A percentile compares a stretch with the other conserved stretches of the same genome.
These are phyloP conservation scores for Rhopilema esculentum DNA, from an alignment of 30 jellyfish, hydroid and myxozoan species.

Conservation along the genomic window DNA sequence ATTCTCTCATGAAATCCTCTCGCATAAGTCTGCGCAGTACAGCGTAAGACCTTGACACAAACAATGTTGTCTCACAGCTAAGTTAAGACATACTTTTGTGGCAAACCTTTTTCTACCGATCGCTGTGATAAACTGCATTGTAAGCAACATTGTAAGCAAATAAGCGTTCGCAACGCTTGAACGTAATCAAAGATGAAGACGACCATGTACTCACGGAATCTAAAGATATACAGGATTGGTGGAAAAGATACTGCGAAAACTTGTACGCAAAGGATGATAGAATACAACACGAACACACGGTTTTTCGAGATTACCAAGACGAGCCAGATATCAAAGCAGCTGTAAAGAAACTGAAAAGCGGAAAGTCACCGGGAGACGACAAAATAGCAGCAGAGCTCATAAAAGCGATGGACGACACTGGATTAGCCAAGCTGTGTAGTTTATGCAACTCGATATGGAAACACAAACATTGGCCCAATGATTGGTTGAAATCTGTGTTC, in stretches of 20 bases:
- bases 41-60: no score
- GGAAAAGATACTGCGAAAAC: constrained; percentile 22
- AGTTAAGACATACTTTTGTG: no score
- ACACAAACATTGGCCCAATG: constrained; percentile 19
- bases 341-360: background rate
- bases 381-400: constrained; percentile 32
- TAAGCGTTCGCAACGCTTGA: background rate
- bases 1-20: no score
- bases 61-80: no score
- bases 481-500: constrained; percentile 6
- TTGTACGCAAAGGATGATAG: background rate
- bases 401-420: constrained; percentile 11
- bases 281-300: background rate
- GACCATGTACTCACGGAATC: constrained; percentile 1
- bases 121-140: no score
- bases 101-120: no score
- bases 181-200: background rate
- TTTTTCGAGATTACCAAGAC: background rate
- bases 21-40: no score
- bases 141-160: no score
- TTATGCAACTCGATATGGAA: constrained; percentile 34
- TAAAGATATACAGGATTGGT: background rate
- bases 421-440: background rate
- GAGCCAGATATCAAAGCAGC: constrained; percentile 11
- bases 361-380: constrained; percentile 35